Percentiles rank a stretch among this genome's conserved stretches.
Evolutionary conservation across 2,888 invertebrate genomes (phyloP).

Genomic region (Lamellibrachia columna): DNA sequence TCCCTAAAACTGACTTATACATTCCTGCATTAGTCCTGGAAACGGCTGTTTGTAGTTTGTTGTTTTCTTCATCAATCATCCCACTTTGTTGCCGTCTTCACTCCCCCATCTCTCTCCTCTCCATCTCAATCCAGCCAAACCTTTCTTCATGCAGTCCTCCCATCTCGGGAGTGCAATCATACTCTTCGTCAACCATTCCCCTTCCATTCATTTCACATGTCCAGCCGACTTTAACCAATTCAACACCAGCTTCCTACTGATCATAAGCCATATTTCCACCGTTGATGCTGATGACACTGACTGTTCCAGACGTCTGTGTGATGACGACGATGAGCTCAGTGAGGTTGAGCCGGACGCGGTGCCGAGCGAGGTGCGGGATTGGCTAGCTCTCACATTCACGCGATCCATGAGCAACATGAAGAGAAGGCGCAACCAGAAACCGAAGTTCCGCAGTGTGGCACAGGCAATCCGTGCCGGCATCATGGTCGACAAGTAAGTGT

Average conservation of each 20-base stretch:
- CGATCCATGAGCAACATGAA: slow-evolving; percentile 69
- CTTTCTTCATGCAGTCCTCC: not conserved
- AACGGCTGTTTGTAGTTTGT: too few species aligned
- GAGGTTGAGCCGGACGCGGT: slow-evolving; percentile 97
- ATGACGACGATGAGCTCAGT: slow-evolving; percentile 92
- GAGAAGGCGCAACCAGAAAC: slow-evolving; percentile 70
- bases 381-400: slow-evolving; percentile 96
- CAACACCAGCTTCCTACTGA: not conserved
- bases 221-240: not conserved
- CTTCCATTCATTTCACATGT: too few species aligned
- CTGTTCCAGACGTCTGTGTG: slow-evolving; percentile 61
- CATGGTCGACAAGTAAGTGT: slow-evolving; percentile 80
- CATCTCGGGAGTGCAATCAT: not conserved
- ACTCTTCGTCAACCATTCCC: not conserved
- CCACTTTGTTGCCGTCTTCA: not conserved
- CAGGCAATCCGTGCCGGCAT: slow-evolving; percentile 97
- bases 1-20: too few species aligned
- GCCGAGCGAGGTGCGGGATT: slow-evolving; percentile 94
- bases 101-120: not conserved
- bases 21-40: too few species aligned
- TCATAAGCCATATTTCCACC: too few species aligned
- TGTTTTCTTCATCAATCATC: not conserved
- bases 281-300: not conserved
- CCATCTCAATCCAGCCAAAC: not conserved
- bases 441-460: slow-evolving; percentile 91